phyloP scores from a whole-genome alignment of 2,888 invertebrate species.

The Cantharis rustica region DNA sequence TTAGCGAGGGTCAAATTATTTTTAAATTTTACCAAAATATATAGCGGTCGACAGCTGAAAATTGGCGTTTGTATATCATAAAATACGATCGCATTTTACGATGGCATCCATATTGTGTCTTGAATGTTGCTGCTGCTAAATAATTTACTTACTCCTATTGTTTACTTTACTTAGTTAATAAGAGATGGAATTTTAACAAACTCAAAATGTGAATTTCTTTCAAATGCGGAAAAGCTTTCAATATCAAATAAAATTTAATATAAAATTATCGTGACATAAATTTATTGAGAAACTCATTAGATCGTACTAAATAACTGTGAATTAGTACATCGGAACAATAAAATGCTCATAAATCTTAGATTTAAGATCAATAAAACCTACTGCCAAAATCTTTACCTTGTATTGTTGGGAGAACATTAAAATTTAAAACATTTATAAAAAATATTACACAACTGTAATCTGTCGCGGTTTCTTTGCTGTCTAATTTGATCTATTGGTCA shows the following conservation, averaged over 20 bases:
- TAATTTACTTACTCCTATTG: constrained; percentile 8
- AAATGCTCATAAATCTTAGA: background rate
- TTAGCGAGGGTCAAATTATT: constrained; percentile 20
- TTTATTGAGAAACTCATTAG: background rate
- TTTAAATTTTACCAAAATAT: constrained; percentile 14
- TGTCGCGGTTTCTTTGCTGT: background rate
- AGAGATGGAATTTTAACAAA: background rate
- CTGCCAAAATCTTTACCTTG: background rate
- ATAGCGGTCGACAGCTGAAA: constrained; percentile 27
- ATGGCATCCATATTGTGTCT: constrained; percentile 13
- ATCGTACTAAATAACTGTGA: background rate
- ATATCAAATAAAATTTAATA: background rate
- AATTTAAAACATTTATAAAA: background rate
- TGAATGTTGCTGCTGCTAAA: background rate
- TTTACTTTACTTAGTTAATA: background rate
- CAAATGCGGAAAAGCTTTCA: background rate
- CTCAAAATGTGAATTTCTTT: background rate
- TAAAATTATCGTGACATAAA: background rate
- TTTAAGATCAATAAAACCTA: background rate
- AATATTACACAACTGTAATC: background rate
- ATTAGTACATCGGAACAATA: background rate
- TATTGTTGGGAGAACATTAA: background rate
- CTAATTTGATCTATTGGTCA: background rate
- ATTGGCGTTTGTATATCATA: constrained; percentile 30
- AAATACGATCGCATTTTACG: constrained; percentile 17